Evolutionary conservation across 2,113 vertebrate species (phyloP).

Genomic region (Larimichthys crocea): DNA sequence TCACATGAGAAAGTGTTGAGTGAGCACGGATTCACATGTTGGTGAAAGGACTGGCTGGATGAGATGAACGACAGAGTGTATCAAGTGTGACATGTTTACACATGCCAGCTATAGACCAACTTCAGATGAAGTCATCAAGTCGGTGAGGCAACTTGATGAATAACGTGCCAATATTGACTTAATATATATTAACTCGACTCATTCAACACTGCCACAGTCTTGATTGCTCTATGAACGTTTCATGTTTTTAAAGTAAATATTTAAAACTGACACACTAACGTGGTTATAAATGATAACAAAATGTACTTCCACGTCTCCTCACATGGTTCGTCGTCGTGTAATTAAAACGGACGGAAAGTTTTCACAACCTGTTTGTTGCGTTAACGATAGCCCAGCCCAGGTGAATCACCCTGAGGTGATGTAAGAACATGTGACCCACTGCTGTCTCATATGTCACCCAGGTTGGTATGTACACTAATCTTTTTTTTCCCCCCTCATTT

Average conservation of each 20-base stretch:
- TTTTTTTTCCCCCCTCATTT: neutral
- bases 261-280: neutral
- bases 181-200: neutral
- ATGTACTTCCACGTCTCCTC: neutral
- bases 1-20: neutral
- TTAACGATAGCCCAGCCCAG: constrained; percentile 14
- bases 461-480: constrained; percentile 1
- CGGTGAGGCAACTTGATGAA: neutral
- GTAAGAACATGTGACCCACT: constrained; percentile 1
- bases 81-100: constrained; percentile 6
- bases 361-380: constrained; percentile 23
- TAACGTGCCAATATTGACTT: constrained; percentile 36
- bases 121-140: neutral
- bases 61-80: neutral
- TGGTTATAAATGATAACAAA: neutral
- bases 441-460: constrained; percentile 9
- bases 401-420: constrained; percentile 45
- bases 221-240: neutral
- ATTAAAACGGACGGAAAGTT: neutral
- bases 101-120: neutral
- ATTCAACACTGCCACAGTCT: neutral
- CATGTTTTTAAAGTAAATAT: constrained; percentile 36
- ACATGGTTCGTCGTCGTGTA: neutral
- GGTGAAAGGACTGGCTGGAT: neutral
- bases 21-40: neutral